Evolutionary conservation across 2,113 vertebrate species (phyloP), one percentile per base, ranked within the genome.

Genomic region (Cricetomys ansorgei): DNA sequence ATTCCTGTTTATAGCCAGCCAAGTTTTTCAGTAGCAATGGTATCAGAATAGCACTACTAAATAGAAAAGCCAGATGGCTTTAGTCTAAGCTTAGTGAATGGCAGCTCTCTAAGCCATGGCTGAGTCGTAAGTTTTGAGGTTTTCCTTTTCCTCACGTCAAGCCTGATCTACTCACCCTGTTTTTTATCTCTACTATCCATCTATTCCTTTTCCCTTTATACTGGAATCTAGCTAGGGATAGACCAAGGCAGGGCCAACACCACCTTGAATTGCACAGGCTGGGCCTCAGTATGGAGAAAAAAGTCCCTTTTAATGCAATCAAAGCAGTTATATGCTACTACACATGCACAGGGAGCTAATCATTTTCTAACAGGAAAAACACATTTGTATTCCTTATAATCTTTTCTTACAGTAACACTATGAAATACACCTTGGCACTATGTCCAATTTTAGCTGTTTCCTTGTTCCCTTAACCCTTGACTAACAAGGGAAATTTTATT

Each of bases 31-130:
- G 64, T 53, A 95, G 57, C 13, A 70, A 7, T 89, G 94, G 29
- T 59, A 85, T 91, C 75, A 92, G 43, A 92, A 62, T 50, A 50
- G 48, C 64, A 95, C 21, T 31, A 92, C 77, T 67, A 83, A 92
- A 89, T n/a, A 91, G 72, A 4, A 55, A 59, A 88, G 88, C 77
- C 79, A 93, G 73, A 86, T 62, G 65, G 77, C 62, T 65, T 91
- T 19, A 62, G 40, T 85, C 40, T 77, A 88, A 93, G 48, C 79
- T 85, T 40, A 92, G 40, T 34, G 6, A 84, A 62, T 64, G 43
- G 43, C 37, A 59, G 10, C 55, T 50, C 25, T 29, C 0, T 57
- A 65, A 84, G 31, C n/a, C 1, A 79, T 34, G 15, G 19, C 40
- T 59, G 40, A 90, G 16, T 88, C 37, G 48, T 92, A 45, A 72